These are phyloP conservation scores for Datnioides undecimradiatus DNA, from an alignment of 2,113 vertebrate species.

Conservation along the genomic window DNA sequence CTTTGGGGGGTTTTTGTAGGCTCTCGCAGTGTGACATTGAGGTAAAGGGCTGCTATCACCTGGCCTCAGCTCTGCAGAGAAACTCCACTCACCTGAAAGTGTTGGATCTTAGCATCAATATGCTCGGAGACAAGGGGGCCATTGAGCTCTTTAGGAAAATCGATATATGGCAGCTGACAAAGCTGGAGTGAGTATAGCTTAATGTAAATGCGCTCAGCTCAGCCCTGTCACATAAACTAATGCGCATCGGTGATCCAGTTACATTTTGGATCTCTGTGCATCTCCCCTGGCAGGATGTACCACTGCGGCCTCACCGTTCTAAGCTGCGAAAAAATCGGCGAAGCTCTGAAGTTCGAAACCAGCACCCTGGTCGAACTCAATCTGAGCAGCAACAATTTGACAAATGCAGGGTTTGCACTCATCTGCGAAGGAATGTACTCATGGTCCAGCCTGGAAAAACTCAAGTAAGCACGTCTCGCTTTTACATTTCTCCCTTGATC, in stretches of 20 bases:
- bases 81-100: constrained; percentile 45
- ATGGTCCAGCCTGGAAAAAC: constrained; percentile 52
- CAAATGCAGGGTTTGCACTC: constrained; percentile 22
- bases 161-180: constrained; percentile 48
- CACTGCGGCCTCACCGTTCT: constrained; percentile 56
- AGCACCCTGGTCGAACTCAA: constrained; percentile 49
- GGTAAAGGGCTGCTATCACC: constrained; percentile 5
- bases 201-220: neutral
- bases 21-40: constrained; percentile 68
- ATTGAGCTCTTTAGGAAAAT: constrained; percentile 22
- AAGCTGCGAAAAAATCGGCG: constrained; percentile 37
- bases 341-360: constrained; percentile 36
- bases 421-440: constrained; percentile 43
- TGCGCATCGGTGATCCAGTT: neutral
- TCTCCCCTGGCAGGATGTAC: constrained; percentile 59
- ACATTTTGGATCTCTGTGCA: neutral
- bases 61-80: constrained; percentile 60
- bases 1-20: too few relatives aligned
- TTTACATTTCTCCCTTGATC: neutral
- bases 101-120: constrained; percentile 74
- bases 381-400: constrained; percentile 60
- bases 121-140: constrained; percentile 46
- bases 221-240: fast-evolving
- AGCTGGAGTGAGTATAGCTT: constrained; percentile 68
- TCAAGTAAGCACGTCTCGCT: constrained; percentile 38